phyloP scores from a whole-genome alignment of 2,888 invertebrate species.

The Heliothis peltigera region DNA sequence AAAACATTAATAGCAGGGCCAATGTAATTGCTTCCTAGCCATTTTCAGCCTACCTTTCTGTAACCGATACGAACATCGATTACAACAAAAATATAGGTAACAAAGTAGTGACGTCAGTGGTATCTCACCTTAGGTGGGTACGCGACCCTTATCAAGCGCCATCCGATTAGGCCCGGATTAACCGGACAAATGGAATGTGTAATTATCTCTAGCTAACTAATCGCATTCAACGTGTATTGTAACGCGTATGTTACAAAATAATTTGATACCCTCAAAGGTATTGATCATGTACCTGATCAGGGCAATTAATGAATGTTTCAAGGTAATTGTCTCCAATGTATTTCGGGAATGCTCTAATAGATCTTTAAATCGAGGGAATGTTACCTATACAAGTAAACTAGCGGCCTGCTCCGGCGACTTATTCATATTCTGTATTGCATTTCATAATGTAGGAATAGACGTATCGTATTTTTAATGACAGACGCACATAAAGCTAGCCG shows the following conservation, averaged over 20 bases:
- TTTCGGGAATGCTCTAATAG: background rate
- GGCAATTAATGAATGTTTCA: background rate
- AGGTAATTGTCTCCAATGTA: background rate
- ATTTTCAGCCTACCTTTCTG: background rate
- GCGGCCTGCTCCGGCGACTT: too few relatives aligned
- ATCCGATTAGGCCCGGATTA: constrained; percentile 84
- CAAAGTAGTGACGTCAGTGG: constrained; percentile 49
- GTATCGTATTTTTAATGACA: too few relatives aligned
- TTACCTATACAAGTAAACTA: too few relatives aligned
- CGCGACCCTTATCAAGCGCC: constrained; percentile 83
- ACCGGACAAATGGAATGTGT: constrained; percentile 88
- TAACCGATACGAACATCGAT: constrained; percentile 1
- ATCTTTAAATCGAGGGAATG: too few relatives aligned
- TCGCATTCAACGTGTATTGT: constrained; percentile 67
- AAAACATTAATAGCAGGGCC: too few relatives aligned
- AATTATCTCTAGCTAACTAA: constrained; percentile 85
- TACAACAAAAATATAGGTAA: constrained; percentile 19
- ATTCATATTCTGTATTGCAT: too few relatives aligned
- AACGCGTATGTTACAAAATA: constrained; percentile 37
- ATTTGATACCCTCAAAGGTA: constrained; percentile 9
- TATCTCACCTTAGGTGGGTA: constrained; percentile 65
- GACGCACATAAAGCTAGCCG: too few relatives aligned
- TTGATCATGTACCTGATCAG: constrained; percentile 1
- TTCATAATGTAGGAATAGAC: too few relatives aligned
- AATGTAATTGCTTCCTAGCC: background rate